phyloP scores from a whole-genome alignment of 23 tunicate genomes.

The Trididemnum miniatum region DNA sequence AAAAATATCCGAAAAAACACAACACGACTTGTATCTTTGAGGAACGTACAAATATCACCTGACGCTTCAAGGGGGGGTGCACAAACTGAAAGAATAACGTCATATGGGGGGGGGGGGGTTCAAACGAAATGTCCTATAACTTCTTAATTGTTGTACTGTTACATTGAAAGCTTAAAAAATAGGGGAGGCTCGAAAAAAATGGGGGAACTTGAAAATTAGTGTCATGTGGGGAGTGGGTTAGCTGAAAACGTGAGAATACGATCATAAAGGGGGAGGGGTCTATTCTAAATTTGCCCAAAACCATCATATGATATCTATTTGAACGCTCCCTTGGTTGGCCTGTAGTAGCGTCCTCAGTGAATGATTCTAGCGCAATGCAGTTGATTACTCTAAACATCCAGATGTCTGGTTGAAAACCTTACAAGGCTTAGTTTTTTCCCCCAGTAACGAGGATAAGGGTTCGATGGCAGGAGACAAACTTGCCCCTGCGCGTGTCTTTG shows the following conservation, averaged over 20 bases:
- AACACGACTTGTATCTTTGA: neutral
- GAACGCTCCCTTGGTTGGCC: neutral
- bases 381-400: neutral
- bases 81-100: neutral
- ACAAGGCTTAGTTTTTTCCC: neutral
- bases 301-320: neutral
- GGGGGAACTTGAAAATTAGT: neutral
- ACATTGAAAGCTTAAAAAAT: neutral
- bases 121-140: neutral
- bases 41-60: neutral
- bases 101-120: neutral
- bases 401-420: neutral
- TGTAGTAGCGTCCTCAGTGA: conserved; percentile 1
- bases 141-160: neutral
- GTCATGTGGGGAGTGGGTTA: neutral
- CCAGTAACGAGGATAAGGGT: neutral
- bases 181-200: neutral
- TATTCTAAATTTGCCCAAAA: neutral
- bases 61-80: conserved; percentile 3
- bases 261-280: conserved; percentile 1
- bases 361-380: neutral
- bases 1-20: neutral
- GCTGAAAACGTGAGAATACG: neutral
- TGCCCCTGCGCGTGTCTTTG: neutral
- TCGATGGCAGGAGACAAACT: conserved; percentile 1